These are phyloP conservation scores for Melangyna quadrimaculata DNA, from an alignment of 2,888 invertebrate genomes.

Conservation along the genomic window DNA sequence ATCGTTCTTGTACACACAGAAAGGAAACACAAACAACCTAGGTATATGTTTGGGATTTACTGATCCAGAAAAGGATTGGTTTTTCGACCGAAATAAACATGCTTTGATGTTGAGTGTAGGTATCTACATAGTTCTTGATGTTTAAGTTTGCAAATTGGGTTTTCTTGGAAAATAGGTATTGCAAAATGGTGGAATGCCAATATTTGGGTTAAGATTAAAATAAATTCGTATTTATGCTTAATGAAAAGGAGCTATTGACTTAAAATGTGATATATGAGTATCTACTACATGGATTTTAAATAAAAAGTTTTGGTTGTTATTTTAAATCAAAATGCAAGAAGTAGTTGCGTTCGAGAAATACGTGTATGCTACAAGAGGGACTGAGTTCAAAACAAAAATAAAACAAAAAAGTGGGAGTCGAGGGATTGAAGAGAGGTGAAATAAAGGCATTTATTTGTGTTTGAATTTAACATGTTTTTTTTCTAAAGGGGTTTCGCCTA, in stretches of 20 bases:
- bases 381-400: too few relatives aligned
- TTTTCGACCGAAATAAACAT: neutral
- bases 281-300: too few relatives aligned
- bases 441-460: too few relatives aligned
- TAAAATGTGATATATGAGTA: too few relatives aligned
- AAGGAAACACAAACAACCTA: neutral
- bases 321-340: too few relatives aligned
- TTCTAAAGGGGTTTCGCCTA: too few relatives aligned
- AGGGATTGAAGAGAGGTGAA: too few relatives aligned
- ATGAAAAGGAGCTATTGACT: neutral
- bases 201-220: neutral
- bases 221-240: neutral
- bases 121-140: neutral
- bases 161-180: neutral
- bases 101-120: neutral
- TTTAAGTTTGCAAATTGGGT: neutral
- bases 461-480: too few relatives aligned
- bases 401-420: too few relatives aligned
- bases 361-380: too few relatives aligned
- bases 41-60: neutral
- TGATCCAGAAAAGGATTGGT: constrained; percentile 4
- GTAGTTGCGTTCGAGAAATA: too few relatives aligned
- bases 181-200: neutral
- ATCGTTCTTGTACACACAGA: neutral
- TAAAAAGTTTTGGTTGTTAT: too few relatives aligned